These are phyloP conservation scores for Lanistes nyassanus DNA, from an alignment of 1,140 invertebrate species.

Conservation along the genomic window DNA sequence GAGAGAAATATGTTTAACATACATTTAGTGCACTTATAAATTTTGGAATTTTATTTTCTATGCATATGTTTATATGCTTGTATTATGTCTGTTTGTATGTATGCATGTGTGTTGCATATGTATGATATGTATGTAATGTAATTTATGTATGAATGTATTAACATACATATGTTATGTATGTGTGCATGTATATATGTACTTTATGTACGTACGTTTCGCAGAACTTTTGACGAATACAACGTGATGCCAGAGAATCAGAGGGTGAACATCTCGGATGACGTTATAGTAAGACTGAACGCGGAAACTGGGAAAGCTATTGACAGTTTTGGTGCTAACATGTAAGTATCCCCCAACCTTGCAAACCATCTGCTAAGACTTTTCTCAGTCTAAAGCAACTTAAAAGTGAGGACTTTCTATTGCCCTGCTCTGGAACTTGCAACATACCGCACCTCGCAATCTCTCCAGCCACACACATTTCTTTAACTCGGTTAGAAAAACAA, in stretches of 20 bases:
- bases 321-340: constrained; percentile 1
- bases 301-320: neutral
- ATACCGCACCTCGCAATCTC: too few relatives aligned
- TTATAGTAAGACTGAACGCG: neutral
- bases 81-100: neutral
- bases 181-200: neutral
- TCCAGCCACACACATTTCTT: too few relatives aligned
- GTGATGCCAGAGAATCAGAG: neutral
- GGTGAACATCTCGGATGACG: neutral
- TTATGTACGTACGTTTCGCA: neutral
- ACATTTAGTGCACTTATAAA: neutral
- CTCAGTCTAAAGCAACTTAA: too few relatives aligned
- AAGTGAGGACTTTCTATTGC: too few relatives aligned
- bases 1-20: too few relatives aligned
- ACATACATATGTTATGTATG: neutral
- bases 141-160: neutral
- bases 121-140: neutral
- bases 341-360: neutral
- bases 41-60: neutral
- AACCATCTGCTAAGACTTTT: too few relatives aligned
- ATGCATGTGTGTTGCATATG: constrained; percentile 5
- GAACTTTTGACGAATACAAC: neutral
- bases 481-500: too few relatives aligned
- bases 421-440: too few relatives aligned
- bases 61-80: neutral